These are phyloP conservation scores for Papilio protenor DNA, from an alignment of 2,888 invertebrate genomes.

Conservation along the genomic window DNA sequence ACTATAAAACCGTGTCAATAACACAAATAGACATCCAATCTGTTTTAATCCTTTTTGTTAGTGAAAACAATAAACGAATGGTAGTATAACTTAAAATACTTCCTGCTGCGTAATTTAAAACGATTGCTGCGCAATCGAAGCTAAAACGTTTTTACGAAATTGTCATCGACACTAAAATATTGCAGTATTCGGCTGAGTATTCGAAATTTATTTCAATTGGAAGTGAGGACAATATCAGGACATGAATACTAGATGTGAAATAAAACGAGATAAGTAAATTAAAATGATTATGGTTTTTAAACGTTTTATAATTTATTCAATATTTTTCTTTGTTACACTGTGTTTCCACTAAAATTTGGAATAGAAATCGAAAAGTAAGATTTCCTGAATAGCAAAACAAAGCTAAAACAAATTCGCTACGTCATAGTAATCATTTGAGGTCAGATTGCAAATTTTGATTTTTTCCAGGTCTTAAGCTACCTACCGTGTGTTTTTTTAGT, in stretches of 20 bases:
- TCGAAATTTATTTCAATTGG: constrained; percentile 16
- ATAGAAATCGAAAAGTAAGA: neutral
- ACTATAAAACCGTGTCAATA: neutral
- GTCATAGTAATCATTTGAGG: neutral
- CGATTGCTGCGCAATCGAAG: constrained; percentile 9
- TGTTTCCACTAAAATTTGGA: neutral
- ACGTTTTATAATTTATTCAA: neutral
- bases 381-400: neutral
- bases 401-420: neutral
- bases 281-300: neutral
- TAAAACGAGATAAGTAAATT: neutral
- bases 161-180: constrained; percentile 28
- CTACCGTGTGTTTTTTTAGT: constrained; percentile 58
- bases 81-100: constrained; percentile 19
- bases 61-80: neutral
- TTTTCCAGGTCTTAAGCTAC: constrained; percentile 51
- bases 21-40: neutral
- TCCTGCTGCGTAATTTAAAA: neutral
- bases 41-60: neutral
- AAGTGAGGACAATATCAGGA: neutral
- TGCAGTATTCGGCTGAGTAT: neutral
- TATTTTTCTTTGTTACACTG: neutral
- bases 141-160: constrained; percentile 30
- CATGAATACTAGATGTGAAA: neutral
- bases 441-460: neutral